Conservation (phyloP, 2,113 vertebrate genomes). For the Oreochromis aureus region DNA sequence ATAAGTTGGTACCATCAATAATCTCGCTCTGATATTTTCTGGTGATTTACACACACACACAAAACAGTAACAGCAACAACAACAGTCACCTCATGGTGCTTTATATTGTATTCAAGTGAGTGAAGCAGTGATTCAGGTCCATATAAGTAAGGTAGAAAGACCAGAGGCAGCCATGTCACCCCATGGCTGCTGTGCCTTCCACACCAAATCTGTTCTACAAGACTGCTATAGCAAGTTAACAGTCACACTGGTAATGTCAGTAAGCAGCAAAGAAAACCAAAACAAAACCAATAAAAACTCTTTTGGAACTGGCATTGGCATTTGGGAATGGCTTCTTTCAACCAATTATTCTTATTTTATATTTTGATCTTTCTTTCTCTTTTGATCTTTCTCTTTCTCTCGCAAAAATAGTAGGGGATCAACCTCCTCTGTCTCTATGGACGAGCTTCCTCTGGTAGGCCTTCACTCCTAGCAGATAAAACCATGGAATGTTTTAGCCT, state of each 20-base stretch:
- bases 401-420: background rate
- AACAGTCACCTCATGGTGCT: background rate
- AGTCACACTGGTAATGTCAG: background rate
- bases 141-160: background rate
- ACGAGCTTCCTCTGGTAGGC: background rate
- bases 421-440: background rate
- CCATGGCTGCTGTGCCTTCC: background rate
- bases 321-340: background rate
- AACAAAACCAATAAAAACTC: rapidly evolving
- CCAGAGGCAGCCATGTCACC: background rate
- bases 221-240: background rate
- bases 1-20: background rate
- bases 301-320: background rate
- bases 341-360: background rate
- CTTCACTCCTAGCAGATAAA: background rate
- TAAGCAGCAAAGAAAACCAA: background rate
- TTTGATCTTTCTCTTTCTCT: background rate
- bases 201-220: background rate
- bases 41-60: background rate
- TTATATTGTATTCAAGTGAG: background rate
- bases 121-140: background rate
- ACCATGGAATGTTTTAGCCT: background rate
- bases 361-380: background rate
- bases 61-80: background rate
- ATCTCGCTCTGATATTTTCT: background rate